Conservation (phyloP, 30 jellyfish, hydroid and myxozoan species). For the Aurelia aurita complex sp. Pacific region DNA sequence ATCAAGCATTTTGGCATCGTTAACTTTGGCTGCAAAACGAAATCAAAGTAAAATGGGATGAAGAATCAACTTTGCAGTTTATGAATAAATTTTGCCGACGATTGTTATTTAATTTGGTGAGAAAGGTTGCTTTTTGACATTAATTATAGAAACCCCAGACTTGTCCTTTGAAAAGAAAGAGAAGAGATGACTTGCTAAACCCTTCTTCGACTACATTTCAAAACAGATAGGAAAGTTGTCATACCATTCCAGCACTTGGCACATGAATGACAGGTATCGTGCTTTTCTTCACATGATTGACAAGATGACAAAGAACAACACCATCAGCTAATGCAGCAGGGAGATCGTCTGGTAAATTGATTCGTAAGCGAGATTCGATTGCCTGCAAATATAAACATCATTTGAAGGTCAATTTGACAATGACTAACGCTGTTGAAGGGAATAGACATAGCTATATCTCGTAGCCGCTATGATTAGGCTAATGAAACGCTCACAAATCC, state of each 20-base stretch:
- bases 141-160: too few species aligned
- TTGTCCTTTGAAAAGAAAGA: too few species aligned
- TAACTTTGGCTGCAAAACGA: conserved; percentile 69
- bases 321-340: conserved; percentile 93
- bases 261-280: conserved; percentile 85
- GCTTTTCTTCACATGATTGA: conserved; percentile 82
- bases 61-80: too few species aligned
- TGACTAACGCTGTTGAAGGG: too few species aligned
- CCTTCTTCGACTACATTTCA: too few species aligned
- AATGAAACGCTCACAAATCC: too few species aligned
- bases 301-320: conserved; percentile 83
- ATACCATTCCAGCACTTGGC: conserved; percentile 90
- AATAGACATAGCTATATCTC: too few species aligned
- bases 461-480: too few species aligned
- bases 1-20: conserved; percentile 92
- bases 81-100: too few species aligned
- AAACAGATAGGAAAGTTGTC: background rate
- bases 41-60: background rate
- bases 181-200: too few species aligned
- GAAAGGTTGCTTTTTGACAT: too few species aligned
- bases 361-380: conserved; percentile 64
- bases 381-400: conserved; percentile 31
- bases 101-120: background rate
- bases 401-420: too few species aligned
- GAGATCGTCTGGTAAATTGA: conserved; percentile 81